Percentiles rank a stretch among this genome's conserved stretches.
phyloP scores from a whole-genome alignment of 2,113 vertebrate species.

The Albula goreensis region DNA sequence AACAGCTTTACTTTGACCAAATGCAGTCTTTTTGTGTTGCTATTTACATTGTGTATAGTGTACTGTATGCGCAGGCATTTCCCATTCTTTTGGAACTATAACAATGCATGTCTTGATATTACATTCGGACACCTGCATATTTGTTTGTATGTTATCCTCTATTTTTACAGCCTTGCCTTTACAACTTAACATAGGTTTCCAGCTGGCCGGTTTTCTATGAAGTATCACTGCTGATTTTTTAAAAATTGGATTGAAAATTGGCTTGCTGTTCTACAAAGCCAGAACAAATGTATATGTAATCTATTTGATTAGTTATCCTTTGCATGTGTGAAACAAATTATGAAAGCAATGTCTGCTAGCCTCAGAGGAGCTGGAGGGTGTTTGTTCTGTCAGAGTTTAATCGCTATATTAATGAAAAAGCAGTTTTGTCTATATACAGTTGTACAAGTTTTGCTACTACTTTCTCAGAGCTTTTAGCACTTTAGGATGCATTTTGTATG shows the following conservation, averaged over 20 bases:
- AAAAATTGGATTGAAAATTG: conserved; percentile 15
- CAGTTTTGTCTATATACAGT: too few species aligned
- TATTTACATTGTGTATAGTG: background rate
- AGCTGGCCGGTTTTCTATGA: background rate
- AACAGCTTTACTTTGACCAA: background rate
- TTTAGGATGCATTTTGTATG: background rate
- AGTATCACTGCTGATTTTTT: background rate
- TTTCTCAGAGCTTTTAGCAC: background rate
- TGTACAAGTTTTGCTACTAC: background rate
- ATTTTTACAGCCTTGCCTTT: background rate
- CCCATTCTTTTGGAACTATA: background rate
- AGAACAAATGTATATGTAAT: conserved; percentile 8
- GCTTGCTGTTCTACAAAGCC: conserved; percentile 18
- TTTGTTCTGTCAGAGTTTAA: background rate
- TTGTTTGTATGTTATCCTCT: background rate
- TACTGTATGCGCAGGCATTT: background rate
- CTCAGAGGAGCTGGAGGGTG: background rate
- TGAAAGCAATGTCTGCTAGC: conserved; percentile 14
- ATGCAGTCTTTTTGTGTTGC: background rate
- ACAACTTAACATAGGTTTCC: background rate
- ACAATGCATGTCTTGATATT: background rate
- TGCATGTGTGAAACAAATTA: conserved; percentile 24
- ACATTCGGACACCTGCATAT: background rate
- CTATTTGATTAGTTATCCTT: conserved; percentile 22
- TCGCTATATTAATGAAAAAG: background rate